Evolutionary conservation across 2,888 invertebrate genomes (phyloP), one percentile per base, ranked within the genome.

Genomic region (Melinopterus prodromus): DNA sequence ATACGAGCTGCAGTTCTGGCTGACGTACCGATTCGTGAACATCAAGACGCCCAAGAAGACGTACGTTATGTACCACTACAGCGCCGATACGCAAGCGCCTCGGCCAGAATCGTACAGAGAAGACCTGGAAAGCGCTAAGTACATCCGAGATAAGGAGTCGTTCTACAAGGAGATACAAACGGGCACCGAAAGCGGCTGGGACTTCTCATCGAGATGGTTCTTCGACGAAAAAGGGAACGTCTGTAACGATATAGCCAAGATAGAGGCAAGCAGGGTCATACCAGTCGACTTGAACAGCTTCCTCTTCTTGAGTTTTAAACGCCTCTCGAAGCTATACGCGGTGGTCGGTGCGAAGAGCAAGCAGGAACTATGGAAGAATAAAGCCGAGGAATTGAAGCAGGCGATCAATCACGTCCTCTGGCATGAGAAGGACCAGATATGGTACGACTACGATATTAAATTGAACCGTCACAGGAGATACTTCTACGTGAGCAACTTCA

Each of bases 151-250:
- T 75, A 82, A 84, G 77, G 82, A 86, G 38, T 89, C 91, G 71
- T 91, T 93, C 79, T 96, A 94, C 87, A 90, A 91, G 14, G 93
- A 95, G 82, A 88, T 95, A 15, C 95, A 95, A 86, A 93, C 95
- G 70, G 95, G 94, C 0, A 96, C 96, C 6, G 97, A 97, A 88
- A 95, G 95, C 71, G 97, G 97, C 0, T 96, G 96, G 96, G 97
- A 97, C 86, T 97, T 96, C 88, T 95, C 95, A 3, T 92, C 93
- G 0, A 80, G 97, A 16, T 97, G 97, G 97, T 93, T 95, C 85
- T 90, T 93, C 79, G 88, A 88, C 53, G 89, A 91, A 70, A 88
- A 91, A 7, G 93, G 93, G n/a, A 90, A 92, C 36, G 92, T 92
- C 83, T 89, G 89, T 82, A 84, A 35, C 7, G 37, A 74, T 35